Percentiles rank a stretch among this genome's conserved stretches.
Evolutionary conservation across 92 coral and sea anemone genomes (phyloP).

Genomic region (Nematostella vectensis): DNA sequence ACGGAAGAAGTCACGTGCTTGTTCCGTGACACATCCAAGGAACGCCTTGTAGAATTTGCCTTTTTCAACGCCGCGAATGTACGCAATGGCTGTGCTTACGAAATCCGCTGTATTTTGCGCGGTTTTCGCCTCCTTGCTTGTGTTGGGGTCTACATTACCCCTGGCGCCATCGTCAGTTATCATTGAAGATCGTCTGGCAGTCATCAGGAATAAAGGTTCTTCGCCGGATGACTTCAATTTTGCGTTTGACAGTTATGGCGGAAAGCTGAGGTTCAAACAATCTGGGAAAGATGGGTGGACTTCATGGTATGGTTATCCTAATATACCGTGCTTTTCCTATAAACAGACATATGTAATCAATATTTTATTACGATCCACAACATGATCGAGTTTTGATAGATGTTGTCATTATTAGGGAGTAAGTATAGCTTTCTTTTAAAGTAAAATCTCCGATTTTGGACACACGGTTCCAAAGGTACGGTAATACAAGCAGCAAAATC

Average conservation of each 20-base stretch:
- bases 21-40: neutral
- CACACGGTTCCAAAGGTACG: too few relatives aligned
- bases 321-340: neutral
- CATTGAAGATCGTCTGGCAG: constrained; percentile 59
- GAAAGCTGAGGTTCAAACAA: constrained; percentile 52
- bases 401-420: too few relatives aligned
- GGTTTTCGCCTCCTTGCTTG: neutral
- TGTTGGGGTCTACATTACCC: neutral
- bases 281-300: constrained; percentile 45
- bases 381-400: too few relatives aligned
- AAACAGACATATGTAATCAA: too few relatives aligned
- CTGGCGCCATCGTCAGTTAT: neutral
- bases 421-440: too few relatives aligned
- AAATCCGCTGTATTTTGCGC: neutral
- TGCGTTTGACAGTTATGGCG: constrained; percentile 50
- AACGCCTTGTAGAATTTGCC: neutral
- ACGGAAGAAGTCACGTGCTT: neutral
- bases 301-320: constrained; percentile 34
- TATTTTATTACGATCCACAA: too few relatives aligned
- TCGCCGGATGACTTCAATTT: constrained; percentile 35
- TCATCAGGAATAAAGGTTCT: constrained; percentile 31
- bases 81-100: neutral
- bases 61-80: neutral
- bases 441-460: too few relatives aligned
- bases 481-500: too few relatives aligned